phyloP scores from a whole-genome alignment of 2,113 vertebrate species.

The Heptranchias perlo region DNA sequence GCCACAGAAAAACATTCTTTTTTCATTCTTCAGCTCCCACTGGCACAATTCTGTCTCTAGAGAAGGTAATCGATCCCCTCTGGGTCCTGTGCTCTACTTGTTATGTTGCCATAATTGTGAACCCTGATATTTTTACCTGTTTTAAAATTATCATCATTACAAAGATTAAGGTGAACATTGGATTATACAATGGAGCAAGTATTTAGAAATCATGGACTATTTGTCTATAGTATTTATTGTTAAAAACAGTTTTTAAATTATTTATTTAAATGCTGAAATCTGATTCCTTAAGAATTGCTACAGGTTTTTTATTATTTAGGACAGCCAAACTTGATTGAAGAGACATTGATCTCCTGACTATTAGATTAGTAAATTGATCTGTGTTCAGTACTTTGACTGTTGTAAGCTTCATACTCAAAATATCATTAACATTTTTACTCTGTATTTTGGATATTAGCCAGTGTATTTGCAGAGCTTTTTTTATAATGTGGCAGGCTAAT shows the following conservation, averaged over 20 bases:
- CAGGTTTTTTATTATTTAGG: not conserved
- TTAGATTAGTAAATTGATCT: not conserved
- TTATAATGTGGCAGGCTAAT: not conserved
- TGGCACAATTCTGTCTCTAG: not conserved
- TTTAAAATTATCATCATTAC: not conserved
- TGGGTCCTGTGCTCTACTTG: not conserved
- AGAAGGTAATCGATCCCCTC: not conserved
- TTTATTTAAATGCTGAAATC: not conserved
- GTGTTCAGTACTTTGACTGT: not conserved
- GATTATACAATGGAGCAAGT: not conserved
- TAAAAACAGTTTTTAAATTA: not conserved
- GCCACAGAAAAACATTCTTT: not conserved
- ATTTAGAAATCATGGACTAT: not conserved
- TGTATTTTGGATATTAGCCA: not conserved
- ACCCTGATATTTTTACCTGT: not conserved
- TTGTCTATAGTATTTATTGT: not conserved
- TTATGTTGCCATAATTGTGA: not conserved
- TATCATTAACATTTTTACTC: not conserved
- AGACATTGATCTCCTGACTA: too few species aligned
- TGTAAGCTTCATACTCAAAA: not conserved
- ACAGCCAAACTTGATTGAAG: not conserved
- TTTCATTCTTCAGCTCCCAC: not conserved
- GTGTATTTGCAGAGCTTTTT: not conserved
- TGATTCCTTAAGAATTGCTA: not conserved
- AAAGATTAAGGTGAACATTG: not conserved